phyloP scores from a whole-genome alignment of 2,113 vertebrate genomes.

The Myxocyprinus asiaticus region DNA sequence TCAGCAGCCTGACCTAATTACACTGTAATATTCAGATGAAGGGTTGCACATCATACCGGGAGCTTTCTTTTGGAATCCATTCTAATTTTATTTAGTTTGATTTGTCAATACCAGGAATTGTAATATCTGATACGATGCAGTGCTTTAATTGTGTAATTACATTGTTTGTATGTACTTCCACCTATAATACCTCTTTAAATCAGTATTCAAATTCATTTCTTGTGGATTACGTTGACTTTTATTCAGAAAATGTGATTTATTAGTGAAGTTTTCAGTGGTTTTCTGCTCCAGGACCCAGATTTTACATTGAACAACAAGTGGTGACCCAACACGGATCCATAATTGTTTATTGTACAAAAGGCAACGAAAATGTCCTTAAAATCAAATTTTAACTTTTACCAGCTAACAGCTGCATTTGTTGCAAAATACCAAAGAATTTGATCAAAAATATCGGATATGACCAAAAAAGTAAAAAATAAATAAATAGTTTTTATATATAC shows the following conservation, averaged over 20 bases:
- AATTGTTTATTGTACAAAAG: too few species aligned
- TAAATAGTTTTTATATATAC: too few species aligned
- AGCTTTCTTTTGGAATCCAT: constrained; percentile 76
- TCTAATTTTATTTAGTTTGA: constrained; percentile 76
- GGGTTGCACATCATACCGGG: constrained; percentile 54
- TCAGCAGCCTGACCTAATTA: constrained; percentile 83
- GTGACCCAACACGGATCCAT: too few species aligned
- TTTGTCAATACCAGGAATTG: constrained; percentile 74
- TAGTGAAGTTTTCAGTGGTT: too few species aligned
- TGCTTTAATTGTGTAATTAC: constrained; percentile 47
- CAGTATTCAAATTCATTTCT: constrained; percentile 25
- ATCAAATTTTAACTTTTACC: too few species aligned
- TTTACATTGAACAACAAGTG: too few species aligned
- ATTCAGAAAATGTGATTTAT: neutral
- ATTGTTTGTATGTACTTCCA: constrained; percentile 61
- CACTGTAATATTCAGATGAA: constrained; percentile 77
- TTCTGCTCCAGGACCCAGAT: too few species aligned
- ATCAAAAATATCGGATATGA: too few species aligned
- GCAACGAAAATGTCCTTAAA: too few species aligned
- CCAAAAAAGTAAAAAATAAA: too few species aligned
- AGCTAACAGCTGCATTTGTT: too few species aligned
- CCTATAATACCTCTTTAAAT: neutral
- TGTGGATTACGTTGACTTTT: neutral
- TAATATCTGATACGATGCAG: constrained; percentile 58
- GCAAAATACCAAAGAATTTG: too few species aligned